Percentiles rank a stretch among this genome's conserved stretches.
phyloP scores from a whole-genome alignment of 2,113 vertebrate genomes.

The Apaloderma vittatum region DNA sequence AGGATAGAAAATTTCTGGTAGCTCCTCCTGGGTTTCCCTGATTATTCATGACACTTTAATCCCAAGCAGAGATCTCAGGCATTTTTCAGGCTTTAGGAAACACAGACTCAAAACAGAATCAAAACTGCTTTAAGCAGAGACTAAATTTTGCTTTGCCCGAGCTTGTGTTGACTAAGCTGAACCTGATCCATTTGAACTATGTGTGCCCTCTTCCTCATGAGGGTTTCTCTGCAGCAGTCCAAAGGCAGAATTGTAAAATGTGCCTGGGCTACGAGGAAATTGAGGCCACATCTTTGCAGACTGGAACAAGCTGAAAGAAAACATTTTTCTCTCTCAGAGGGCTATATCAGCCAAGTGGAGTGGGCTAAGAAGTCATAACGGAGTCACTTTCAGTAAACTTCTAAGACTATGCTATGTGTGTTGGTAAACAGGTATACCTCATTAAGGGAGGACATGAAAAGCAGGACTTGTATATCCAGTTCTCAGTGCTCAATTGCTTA shows the following conservation, averaged over 20 bases:
- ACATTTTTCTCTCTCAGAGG: background rate
- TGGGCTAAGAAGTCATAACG: background rate
- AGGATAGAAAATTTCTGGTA: background rate
- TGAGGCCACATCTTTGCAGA: background rate
- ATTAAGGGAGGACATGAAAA: fast-evolving
- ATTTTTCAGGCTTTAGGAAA: slow-evolving; percentile 20
- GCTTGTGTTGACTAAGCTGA: background rate
- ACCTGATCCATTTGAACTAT: background rate
- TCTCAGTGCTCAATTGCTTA: background rate
- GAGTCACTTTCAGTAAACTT: background rate
- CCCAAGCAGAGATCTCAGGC: background rate
- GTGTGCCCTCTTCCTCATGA: background rate
- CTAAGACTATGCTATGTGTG: background rate
- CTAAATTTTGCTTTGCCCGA: background rate
- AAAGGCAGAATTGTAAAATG: background rate
- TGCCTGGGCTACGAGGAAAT: background rate
- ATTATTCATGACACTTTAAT: background rate
- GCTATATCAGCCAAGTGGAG: background rate
- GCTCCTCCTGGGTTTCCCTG: background rate
- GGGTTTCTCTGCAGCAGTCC: background rate
- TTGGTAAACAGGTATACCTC: background rate
- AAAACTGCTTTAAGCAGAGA: background rate
- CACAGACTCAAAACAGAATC: background rate
- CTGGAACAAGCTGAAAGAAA: background rate
- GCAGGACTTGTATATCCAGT: background rate